Base-by-base conservation (phyloP, 2,113 vertebrate species). In the Atrichornis clamosus region DNA sequence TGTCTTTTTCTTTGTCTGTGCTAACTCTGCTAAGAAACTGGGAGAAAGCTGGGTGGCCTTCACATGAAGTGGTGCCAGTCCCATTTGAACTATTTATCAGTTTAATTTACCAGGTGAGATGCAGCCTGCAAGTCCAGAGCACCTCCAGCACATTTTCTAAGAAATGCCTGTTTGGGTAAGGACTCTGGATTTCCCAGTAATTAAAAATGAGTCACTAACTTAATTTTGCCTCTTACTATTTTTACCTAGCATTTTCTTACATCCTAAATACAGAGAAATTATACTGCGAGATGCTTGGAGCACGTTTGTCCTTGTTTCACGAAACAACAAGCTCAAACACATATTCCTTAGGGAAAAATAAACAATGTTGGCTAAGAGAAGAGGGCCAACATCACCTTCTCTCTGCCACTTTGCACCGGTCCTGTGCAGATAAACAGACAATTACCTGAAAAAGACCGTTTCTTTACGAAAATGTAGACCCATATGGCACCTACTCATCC, bases 191-290 rank as follows among this genome's bases (percentile, higher is more conserved):
- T 94, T 76, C 72, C 87, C 72, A 89, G 49, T 68, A 89, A 92
- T 87, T 94, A 95, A 90, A 86, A 89, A 91, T 83, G 79, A 93
- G 60, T 89, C 93, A 94, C 80, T 75, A 88, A 76, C 75, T 87
- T 64, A 33, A 74, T 90, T 75, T 95, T 4, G 15, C 30, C 37
- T 91, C 84, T 33, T 77, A 46, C 50, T 83, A 33, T 52, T 94
- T 93, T 92, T 89, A 59, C 93, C 90, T 79, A 58, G 42, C 41
- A 67, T 69, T 87, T 90, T 73, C 69, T 79, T 41, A 44, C 62
- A 74, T 49, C 47, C 62, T 44, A 87, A 90, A 93, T 56, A 75
- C 65, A 82, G 42, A 75, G 46, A 87, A 84, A 78, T 87, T 65
- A 59, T 5, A 32, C 64, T 39, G 33, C 1, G 2, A 59, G 72